Evolutionary conservation across 2,113 vertebrate genomes (phyloP), one percentile per base, ranked within the genome.

Genomic region (Pantherophis guttatus): DNA sequence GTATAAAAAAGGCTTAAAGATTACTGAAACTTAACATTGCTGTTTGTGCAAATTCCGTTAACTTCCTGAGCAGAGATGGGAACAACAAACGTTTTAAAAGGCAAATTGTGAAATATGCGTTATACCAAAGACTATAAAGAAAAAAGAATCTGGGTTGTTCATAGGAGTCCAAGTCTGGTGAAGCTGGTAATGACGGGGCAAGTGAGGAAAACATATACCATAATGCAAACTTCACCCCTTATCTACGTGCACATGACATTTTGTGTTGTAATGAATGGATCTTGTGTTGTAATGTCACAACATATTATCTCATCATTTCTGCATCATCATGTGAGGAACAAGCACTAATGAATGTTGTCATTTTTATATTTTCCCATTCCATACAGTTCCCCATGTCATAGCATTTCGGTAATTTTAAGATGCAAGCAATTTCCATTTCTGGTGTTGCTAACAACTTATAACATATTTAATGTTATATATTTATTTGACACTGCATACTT

Each of bases 91-190:
- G 75, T 87, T 23, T 90, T 62, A 89, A 29, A 92, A 86, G 91
- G 81, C 2, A 86, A 94, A 89, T 58, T 87, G 9, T 62, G n/a
- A 59, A 70, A 93, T 90, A 86, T 94, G 94, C 87, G 90, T 89
- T 92, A 96, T 94, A 98, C 97, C 98, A 98, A 97, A 98, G 97
- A 97, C 12, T 24, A 88, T 62, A 75, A 39, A 11, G 2, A 57
- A 53, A 89, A 81, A 81, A 87, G 86, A 4, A 55, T 29, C 23
- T 91, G 81, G 92, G 17, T 33, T 81, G 17, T 39, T 81, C 70
- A 19, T 44, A 44, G 15, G 2, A 33, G 29, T 81, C 70, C 70
- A 81, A 8, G 33, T 39, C 15, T 81, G 70, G 33, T 81, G 33
- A 33, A 39, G 33, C 33, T 44, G 33, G 33, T 39, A 81, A 81